These are phyloP conservation scores for Brachylomia viminalis DNA, from an alignment of 2,888 invertebrate species.

Conservation along the genomic window DNA sequence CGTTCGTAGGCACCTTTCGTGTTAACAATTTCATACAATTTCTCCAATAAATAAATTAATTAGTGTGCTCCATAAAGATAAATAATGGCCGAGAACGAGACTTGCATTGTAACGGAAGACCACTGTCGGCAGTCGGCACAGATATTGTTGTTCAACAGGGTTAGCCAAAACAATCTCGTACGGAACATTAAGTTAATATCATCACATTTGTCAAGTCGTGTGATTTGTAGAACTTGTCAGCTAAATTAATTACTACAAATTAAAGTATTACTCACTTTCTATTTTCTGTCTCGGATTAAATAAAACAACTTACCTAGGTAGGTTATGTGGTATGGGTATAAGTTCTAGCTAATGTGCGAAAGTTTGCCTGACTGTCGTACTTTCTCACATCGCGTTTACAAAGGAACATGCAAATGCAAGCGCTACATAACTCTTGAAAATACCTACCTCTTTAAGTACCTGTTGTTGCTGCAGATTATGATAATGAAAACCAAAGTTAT, in stretches of 20 bases:
- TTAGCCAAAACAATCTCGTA: constrained; percentile 33
- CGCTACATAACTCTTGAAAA: neutral
- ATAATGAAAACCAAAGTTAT: constrained; percentile 14
- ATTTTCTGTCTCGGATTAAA: constrained; percentile 35
- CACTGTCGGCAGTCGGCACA: constrained; percentile 59
- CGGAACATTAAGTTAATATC: constrained; percentile 5
- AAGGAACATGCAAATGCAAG: constrained; percentile 30
- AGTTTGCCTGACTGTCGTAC: constrained; percentile 25
- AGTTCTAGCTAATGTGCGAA: constrained; percentile 39
- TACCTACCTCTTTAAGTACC: neutral
- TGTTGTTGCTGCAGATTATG: neutral
- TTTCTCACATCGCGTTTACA: constrained; percentile 36
- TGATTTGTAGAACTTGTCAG: constrained; percentile 13
- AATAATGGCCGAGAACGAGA: constrained; percentile 55
- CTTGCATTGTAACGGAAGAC: constrained; percentile 66
- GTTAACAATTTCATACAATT: constrained; percentile 62
- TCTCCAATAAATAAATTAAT: constrained; percentile 61
- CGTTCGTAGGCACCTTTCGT: constrained; percentile 49
- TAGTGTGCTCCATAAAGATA: constrained; percentile 59
- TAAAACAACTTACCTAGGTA: constrained; percentile 8
- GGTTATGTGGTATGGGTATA: no score
- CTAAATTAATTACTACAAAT: constrained; percentile 37
- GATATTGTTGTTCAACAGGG: constrained; percentile 62
- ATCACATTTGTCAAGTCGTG: constrained; percentile 12
- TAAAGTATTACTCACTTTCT: constrained; percentile 49